Conservation (phyloP, 2,797 vertebrate genomes). For the Hipposideros larvatus region DNA sequence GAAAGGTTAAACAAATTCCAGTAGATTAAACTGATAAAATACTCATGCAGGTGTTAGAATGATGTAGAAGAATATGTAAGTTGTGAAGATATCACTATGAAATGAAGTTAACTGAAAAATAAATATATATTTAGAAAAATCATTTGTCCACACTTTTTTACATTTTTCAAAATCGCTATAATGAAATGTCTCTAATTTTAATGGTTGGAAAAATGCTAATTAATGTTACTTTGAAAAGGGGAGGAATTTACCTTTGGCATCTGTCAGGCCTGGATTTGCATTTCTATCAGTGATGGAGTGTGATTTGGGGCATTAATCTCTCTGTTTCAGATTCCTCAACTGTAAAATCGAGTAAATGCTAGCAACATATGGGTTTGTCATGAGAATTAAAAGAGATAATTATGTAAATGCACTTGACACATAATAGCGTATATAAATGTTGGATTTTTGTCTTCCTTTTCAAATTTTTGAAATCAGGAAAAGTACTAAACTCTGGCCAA, state of each 20-base stretch:
- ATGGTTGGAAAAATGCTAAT: slow-evolving; percentile 62
- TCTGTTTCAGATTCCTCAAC: slow-evolving; percentile 64
- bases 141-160: neutral
- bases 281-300: slow-evolving; percentile 54
- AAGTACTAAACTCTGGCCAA: slow-evolving; percentile 41
- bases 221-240: slow-evolving; percentile 43
- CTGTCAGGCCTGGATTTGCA: slow-evolving; percentile 61
- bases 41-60: neutral
- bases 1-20: slow-evolving; percentile 15
- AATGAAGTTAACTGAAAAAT: neutral
- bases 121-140: neutral
- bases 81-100: neutral
- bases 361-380: slow-evolving; percentile 63
- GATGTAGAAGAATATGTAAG: neutral
- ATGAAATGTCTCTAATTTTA: slow-evolving; percentile 56
- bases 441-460: slow-evolving; percentile 48
- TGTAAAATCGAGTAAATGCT: slow-evolving; percentile 67
- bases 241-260: slow-evolving; percentile 50
- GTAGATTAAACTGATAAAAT: slow-evolving; percentile 1
- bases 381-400: slow-evolving; percentile 71
- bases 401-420: slow-evolving; percentile 56
- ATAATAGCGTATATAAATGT: slow-evolving; percentile 29
- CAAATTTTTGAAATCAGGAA: slow-evolving; percentile 54
- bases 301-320: slow-evolving; percentile 62
- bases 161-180: slow-evolving; percentile 30